Percentiles rank a stretch among this genome's conserved stretches.
Conservation (phyloP, 2,888 invertebrate genomes). For the Nomada ferruginata region DNA sequence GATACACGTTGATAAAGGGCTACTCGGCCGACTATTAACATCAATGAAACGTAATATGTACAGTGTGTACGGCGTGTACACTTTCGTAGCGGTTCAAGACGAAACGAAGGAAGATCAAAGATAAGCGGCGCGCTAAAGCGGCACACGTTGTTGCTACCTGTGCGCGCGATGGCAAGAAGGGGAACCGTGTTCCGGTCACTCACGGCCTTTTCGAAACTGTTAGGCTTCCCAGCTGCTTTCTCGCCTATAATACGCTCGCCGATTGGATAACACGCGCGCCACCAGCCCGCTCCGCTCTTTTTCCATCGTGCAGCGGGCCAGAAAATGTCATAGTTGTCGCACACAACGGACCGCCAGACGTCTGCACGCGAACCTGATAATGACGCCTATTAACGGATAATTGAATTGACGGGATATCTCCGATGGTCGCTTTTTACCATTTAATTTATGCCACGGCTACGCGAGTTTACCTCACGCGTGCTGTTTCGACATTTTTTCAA, state of each 20-base stretch:
- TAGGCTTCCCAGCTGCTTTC: conserved; percentile 72
- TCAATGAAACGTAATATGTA: conserved; percentile 77
- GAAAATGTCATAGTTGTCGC: conserved; percentile 57
- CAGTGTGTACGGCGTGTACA: conserved; percentile 42
- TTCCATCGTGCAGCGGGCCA: conserved; percentile 10
- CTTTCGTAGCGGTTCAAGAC: conserved; percentile 68
- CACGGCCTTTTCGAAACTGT: conserved; percentile 72
- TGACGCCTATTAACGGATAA: conserved; percentile 27
- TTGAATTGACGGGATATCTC: conserved; percentile 10
- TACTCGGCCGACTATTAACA: conserved; percentile 61
- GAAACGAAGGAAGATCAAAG: conserved; percentile 69
- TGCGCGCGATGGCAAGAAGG: conserved; percentile 47
- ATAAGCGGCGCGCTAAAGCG: conserved; percentile 68
- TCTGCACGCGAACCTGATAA: conserved; percentile 11
- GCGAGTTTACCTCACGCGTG: too few relatives aligned
- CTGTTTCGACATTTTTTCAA: too few relatives aligned
- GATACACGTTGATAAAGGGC: conserved; percentile 15
- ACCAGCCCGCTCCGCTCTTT: conserved; percentile 17
- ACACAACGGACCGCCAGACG: conserved; percentile 1
- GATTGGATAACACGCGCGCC: conserved; percentile 51
- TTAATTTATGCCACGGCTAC: neutral
- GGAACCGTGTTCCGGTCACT: conserved; percentile 77
- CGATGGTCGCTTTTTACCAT: neutral
- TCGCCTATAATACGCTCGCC: conserved; percentile 48
- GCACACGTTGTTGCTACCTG: conserved; percentile 69